Evolutionary conservation across 23 tunicate species (phyloP).

Genomic region (Trididemnum clinides): DNA sequence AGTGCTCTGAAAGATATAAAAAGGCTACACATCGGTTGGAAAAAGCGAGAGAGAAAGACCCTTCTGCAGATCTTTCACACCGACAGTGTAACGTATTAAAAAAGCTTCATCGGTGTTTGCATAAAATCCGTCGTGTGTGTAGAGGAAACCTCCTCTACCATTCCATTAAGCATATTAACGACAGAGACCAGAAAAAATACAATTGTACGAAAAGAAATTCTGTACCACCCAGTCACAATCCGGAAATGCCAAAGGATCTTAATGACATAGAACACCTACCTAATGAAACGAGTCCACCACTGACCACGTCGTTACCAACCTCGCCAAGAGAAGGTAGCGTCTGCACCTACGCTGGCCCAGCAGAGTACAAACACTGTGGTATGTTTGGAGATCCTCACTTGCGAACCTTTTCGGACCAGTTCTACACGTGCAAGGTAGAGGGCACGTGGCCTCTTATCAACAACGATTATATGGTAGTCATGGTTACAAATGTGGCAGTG

Average conservation of each 20-base stretch:
- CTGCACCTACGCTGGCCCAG: constrained; percentile 60
- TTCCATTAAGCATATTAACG: constrained; percentile 47
- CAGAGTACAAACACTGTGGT: constrained; percentile 66
- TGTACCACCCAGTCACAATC: not conserved
- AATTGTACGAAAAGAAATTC: constrained; percentile 5
- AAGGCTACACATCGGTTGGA: not conserved
- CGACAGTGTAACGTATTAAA: constrained; percentile 20
- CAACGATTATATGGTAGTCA: constrained; percentile 78
- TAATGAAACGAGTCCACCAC: not conserved
- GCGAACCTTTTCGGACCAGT: constrained; percentile 71
- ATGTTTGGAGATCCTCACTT: constrained; percentile 94
- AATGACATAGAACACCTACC: too few species aligned
- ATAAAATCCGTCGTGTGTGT: constrained; percentile 5
- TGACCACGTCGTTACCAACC: not conserved
- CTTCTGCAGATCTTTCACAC: not conserved
- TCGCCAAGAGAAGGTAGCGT: constrained; percentile 7
- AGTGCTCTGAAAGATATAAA: not conserved
- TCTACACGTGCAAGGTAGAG: constrained; percentile 75
- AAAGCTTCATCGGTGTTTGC: constrained; percentile 39
- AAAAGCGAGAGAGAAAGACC: not conserved
- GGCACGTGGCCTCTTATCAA: constrained; percentile 80
- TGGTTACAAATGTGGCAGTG: constrained; percentile 69
- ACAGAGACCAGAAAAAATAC: not conserved
- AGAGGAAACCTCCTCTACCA: constrained; percentile 61
- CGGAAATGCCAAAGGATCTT: not conserved